These are phyloP conservation scores for Colius striatus DNA, from an alignment of 2,113 vertebrate genomes.

Conservation along the genomic window DNA sequence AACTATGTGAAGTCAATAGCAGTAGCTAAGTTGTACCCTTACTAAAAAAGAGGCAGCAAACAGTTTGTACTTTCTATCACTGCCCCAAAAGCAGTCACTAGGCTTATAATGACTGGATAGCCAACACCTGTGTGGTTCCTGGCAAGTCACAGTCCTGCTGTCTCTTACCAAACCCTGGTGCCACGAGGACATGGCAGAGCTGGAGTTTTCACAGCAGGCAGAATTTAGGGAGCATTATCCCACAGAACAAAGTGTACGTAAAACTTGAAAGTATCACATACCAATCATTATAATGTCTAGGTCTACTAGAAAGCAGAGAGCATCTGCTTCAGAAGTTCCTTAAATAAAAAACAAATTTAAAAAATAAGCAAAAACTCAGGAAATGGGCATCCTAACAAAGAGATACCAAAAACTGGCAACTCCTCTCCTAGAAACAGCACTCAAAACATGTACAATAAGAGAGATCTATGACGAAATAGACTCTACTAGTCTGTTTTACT, in stretches of 20 bases:
- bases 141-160: background rate
- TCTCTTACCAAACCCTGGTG: background rate
- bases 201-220: background rate
- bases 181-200: background rate
- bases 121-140: background rate
- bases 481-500: background rate
- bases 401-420: background rate
- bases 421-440: background rate
- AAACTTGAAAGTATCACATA: background rate
- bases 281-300: background rate
- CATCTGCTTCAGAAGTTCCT: background rate
- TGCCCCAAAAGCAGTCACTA: rapidly evolving
- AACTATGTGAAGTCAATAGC: background rate
- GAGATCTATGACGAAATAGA: background rate
- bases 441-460: background rate
- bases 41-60: background rate
- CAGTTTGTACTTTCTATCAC: background rate
- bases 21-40: background rate
- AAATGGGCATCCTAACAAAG: background rate
- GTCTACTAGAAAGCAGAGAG: background rate
- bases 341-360: background rate
- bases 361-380: background rate
- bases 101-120: background rate
- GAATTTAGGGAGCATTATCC: background rate
- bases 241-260: background rate